phyloP scores from a whole-genome alignment of 2,113 vertebrate genomes.

The Suricata suricatta region DNA sequence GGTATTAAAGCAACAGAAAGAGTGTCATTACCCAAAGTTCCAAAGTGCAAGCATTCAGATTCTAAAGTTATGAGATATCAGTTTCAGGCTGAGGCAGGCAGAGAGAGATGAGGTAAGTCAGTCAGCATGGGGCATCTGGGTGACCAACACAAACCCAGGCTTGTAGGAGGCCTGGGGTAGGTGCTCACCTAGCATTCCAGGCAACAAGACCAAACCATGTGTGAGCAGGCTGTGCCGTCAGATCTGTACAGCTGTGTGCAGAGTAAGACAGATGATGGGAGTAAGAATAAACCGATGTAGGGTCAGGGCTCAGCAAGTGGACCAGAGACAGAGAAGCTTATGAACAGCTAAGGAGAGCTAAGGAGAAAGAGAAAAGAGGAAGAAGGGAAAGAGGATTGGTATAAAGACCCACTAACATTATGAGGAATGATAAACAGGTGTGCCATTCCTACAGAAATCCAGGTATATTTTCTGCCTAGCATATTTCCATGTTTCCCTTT shows the following conservation, averaged over 20 bases:
- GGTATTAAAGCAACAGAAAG: not conserved
- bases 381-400: not conserved
- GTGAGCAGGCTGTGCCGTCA: not conserved
- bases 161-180: not conserved
- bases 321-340: not conserved
- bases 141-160: not conserved
- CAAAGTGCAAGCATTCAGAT: not conserved
- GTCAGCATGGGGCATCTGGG: not conserved
- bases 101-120: not conserved
- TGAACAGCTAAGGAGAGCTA: not conserved
- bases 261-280: not conserved
- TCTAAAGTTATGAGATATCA: not conserved
- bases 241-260: not conserved
- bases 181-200: not conserved
- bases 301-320: not conserved
- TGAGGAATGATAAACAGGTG: not conserved
- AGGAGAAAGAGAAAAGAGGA: not conserved
- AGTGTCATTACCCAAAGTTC: not conserved
- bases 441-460: not conserved
- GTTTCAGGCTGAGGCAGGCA: not conserved
- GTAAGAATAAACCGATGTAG: not conserved
- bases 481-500: not conserved
- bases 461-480: not conserved
- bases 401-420: not conserved
- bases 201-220: not conserved